Conservation (phyloP, 2,113 vertebrate species). For the Pedionomus torquatus region DNA sequence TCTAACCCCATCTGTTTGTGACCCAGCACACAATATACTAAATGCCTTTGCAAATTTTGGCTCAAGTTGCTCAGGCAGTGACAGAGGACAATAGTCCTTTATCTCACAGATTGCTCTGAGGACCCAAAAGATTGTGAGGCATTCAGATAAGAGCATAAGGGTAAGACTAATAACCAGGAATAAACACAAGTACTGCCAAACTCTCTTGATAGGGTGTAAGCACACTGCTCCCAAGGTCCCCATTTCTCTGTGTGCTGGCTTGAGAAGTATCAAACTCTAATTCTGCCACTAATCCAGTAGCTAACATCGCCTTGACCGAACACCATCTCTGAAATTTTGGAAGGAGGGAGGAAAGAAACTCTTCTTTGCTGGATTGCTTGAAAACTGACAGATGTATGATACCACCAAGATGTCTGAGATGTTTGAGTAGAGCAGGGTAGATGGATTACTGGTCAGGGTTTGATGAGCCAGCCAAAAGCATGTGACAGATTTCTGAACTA, state of each 20-base stretch:
- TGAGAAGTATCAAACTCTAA: neutral
- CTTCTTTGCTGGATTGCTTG: neutral
- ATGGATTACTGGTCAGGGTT: neutral
- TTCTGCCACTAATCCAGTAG: neutral
- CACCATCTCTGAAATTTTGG: neutral
- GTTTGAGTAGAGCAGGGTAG: neutral
- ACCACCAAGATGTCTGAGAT: neutral
- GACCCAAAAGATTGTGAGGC: neutral
- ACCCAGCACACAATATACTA: neutral
- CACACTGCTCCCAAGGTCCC: neutral
- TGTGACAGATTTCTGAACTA: neutral
- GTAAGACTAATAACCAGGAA: neutral
- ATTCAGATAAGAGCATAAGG: neutral
- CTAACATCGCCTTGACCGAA: neutral
- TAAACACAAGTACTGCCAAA: neutral
- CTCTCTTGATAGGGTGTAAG: neutral
- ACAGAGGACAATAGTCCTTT: neutral
- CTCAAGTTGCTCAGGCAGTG: neutral
- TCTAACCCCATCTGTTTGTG: neutral
- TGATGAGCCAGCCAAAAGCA: neutral
- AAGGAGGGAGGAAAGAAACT: neutral
- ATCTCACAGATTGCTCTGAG: neutral
- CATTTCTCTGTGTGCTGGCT: neutral
- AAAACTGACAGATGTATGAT: neutral
- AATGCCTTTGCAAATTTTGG: neutral